Conservation (phyloP, 2,113 vertebrate species). For the Dipodomys merriami region DNA sequence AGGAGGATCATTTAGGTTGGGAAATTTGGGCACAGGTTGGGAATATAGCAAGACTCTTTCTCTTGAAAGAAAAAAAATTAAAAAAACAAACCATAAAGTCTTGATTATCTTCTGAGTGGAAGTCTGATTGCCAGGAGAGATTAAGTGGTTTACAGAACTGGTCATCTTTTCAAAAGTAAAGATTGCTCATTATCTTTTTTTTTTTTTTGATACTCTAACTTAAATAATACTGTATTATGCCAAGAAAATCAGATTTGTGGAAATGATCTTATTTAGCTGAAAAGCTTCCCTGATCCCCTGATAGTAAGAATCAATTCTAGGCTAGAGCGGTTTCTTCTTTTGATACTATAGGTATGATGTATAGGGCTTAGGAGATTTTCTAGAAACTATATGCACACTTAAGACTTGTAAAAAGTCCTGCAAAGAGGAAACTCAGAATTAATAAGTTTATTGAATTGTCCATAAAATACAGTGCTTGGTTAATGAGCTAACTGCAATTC, state of each 20-base stretch:
- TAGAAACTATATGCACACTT: not conserved
- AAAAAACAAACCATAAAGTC: no score
- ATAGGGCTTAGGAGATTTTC: not conserved
- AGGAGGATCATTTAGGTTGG: not conserved
- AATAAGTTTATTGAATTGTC: not conserved
- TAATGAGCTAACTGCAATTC: not conserved
- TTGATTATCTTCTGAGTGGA: not conserved
- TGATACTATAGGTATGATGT: no score
- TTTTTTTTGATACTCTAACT: not conserved
- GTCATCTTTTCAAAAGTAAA: slow-evolving; percentile 12
- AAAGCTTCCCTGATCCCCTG: not conserved
- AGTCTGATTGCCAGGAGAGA: not conserved
- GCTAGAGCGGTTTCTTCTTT: not conserved
- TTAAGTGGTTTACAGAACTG: not conserved
- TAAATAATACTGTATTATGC: not conserved
- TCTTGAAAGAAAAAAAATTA: not conserved
- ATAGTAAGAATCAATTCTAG: not conserved
- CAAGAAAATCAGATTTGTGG: slow-evolving; percentile 25
- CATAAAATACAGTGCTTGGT: slow-evolving; percentile 14
- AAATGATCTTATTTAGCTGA: not conserved
- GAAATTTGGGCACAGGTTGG: not conserved
- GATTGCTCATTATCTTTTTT: not conserved
- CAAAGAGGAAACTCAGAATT: not conserved
- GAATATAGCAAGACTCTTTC: not conserved
- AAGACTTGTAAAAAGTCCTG: not conserved